These are phyloP conservation scores for Lasioglossum villosulum DNA, from an alignment of 2,888 invertebrate genomes.

Conservation along the genomic window DNA sequence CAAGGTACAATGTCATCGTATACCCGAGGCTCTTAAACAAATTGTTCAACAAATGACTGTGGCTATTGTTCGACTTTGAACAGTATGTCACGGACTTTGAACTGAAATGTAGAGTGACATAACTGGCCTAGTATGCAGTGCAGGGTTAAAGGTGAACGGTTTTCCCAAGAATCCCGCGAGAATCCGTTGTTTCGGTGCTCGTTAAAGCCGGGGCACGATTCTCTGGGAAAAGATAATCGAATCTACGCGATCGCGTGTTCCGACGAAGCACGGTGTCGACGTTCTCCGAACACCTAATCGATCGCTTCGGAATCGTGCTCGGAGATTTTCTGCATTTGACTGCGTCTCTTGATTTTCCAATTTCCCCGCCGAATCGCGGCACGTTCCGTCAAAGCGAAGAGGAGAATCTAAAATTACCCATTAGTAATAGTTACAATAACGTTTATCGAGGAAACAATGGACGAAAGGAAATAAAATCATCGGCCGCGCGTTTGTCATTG, in stretches of 20 bases:
- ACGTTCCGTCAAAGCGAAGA: no score
- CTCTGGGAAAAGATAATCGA: background rate
- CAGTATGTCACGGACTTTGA: background rate
- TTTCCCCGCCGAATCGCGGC: background rate
- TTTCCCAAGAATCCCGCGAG: background rate
- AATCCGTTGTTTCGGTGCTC: slow-evolving; percentile 1
- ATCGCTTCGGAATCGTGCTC: background rate
- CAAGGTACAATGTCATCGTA: background rate
- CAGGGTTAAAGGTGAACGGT: background rate
- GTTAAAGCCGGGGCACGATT: background rate
- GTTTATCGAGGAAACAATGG: no score
- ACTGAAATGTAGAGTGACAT: background rate
- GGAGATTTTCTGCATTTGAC: background rate
- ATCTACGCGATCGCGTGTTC: background rate
- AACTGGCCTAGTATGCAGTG: background rate
- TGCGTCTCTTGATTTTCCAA: background rate
- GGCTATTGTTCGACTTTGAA: background rate
- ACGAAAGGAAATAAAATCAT: background rate
- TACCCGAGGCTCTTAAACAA: background rate
- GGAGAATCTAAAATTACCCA: no score
- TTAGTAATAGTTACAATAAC: no score
- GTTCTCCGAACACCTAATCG: background rate
- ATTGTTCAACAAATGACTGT: no score
- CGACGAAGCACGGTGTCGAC: background rate
- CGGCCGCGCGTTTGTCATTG: background rate